Percentiles rank a stretch among this genome's conserved stretches.
These are phyloP conservation scores for Diabrotica balteata DNA, from an alignment of 2,888 invertebrate species.

Conservation along the genomic window DNA sequence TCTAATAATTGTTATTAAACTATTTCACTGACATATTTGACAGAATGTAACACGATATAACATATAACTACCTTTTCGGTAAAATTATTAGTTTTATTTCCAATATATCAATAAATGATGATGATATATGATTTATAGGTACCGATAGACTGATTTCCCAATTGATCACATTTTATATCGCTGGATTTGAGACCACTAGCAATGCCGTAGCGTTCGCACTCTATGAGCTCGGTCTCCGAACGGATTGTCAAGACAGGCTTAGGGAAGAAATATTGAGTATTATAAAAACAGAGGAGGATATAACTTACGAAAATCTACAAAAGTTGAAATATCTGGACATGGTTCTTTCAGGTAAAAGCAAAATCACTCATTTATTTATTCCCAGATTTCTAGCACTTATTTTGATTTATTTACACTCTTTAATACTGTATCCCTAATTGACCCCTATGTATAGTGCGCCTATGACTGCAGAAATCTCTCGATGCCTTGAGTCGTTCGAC, in stretches of 20 bases:
- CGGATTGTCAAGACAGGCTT: conserved; percentile 60
- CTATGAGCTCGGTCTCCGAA: conserved; percentile 60
- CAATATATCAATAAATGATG: too few relatives aligned
- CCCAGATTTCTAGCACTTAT: conserved; percentile 41
- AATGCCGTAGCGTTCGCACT: conserved; percentile 59
- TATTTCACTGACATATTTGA: too few relatives aligned
- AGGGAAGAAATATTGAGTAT: conserved; percentile 58
- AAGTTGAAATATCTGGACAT: conserved; percentile 64
- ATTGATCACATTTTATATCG: conserved; percentile 62
- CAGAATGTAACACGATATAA: too few relatives aligned
- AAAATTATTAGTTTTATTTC: too few relatives aligned
- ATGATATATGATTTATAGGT: conserved; percentile 42
- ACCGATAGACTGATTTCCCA: conserved; percentile 57
- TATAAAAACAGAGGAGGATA: conserved; percentile 51
- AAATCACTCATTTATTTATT: conserved; percentile 26
- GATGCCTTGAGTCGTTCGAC: too few relatives aligned
- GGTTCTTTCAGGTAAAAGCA: conserved; percentile 58
- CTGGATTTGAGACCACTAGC: conserved; percentile 65
- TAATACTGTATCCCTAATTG: not conserved
- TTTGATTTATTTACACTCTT: too few relatives aligned
- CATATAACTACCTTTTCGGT: too few relatives aligned
- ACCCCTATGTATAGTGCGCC: too few relatives aligned
- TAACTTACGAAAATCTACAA: conserved; percentile 61
- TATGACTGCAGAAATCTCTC: too few relatives aligned
- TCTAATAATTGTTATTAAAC: too few relatives aligned